A percentile compares a stretch with the other conserved stretches of the same genome.
These are phyloP conservation scores for Agrilus biguttatus DNA, from an alignment of 2,888 invertebrate species.

Conservation along the genomic window DNA sequence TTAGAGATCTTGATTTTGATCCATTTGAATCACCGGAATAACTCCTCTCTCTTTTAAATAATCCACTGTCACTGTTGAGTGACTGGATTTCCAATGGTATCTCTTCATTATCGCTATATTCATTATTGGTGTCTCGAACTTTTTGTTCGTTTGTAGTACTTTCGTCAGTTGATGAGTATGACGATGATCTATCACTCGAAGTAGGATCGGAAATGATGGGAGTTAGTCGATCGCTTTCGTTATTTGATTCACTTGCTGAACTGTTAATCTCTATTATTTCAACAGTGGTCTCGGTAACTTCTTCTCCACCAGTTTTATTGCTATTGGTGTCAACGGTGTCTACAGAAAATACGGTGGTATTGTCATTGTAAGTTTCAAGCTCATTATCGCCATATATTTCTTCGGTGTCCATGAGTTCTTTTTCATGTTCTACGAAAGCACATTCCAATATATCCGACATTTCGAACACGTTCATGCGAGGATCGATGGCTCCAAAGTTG, in stretches of 20 bases:
- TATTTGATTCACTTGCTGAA: background rate
- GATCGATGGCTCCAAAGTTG: constrained; percentile 5
- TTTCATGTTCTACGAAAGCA: constrained; percentile 2
- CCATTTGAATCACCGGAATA: no score
- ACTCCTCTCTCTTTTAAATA: no score
- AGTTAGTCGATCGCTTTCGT: background rate
- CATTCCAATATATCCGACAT: constrained; percentile 7
- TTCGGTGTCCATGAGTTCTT: background rate
- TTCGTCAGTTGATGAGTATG: no score
- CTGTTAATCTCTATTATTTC: background rate
- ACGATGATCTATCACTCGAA: no score
- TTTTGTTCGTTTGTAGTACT: no score
- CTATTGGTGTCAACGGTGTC: background rate
- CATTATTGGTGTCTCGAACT: no score
- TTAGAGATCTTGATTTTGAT: no score
- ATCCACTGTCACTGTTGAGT: no score
- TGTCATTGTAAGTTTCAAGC: background rate
- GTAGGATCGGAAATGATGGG: no score
- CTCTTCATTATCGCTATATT: no score
- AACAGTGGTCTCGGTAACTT: background rate
- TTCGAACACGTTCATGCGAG: constrained; percentile 9
- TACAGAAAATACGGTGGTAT: background rate
- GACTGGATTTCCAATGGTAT: no score
- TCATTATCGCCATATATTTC: background rate
- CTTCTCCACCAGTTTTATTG: background rate